These are phyloP conservation scores for Escarpia spicata DNA, from an alignment of 2,888 invertebrate genomes.

Conservation along the genomic window DNA sequence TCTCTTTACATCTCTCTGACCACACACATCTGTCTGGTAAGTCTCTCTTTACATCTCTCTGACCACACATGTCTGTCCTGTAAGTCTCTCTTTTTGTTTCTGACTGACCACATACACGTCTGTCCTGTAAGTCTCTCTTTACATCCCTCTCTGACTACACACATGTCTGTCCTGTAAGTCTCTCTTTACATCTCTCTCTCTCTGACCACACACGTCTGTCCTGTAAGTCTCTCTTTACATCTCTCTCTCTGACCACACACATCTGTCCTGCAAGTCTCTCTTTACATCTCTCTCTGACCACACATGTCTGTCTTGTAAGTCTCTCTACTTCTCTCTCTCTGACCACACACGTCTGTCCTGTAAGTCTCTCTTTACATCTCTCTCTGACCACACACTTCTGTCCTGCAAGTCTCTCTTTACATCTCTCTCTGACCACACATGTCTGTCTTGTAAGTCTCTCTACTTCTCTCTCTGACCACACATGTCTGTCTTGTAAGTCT, in stretches of 20 bases:
- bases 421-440: constrained; percentile 25
- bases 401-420: constrained; percentile 36
- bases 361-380: constrained; percentile 29
- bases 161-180: constrained; percentile 42
- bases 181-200: neutral
- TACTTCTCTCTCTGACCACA: neutral
- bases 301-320: constrained; percentile 42
- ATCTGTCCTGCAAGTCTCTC: constrained; percentile 40
- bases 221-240: constrained; percentile 35
- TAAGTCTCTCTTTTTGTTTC: constrained; percentile 25
- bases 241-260: constrained; percentile 27
- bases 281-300: neutral
- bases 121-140: too few species aligned
- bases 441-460: constrained; percentile 40
- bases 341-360: constrained; percentile 39
- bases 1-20: neutral
- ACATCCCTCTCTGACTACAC: neutral
- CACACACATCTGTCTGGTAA: neutral
- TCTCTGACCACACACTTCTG: constrained; percentile 36
- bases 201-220: constrained; percentile 36
- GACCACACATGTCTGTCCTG: constrained; percentile 35
- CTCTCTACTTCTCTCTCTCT: neutral
- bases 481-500: constrained; percentile 42
- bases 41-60: neutral
- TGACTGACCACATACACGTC: too few species aligned